Base-by-base conservation (phyloP, 2,888 invertebrate genomes). In the Drosophila mimetica region DNA sequence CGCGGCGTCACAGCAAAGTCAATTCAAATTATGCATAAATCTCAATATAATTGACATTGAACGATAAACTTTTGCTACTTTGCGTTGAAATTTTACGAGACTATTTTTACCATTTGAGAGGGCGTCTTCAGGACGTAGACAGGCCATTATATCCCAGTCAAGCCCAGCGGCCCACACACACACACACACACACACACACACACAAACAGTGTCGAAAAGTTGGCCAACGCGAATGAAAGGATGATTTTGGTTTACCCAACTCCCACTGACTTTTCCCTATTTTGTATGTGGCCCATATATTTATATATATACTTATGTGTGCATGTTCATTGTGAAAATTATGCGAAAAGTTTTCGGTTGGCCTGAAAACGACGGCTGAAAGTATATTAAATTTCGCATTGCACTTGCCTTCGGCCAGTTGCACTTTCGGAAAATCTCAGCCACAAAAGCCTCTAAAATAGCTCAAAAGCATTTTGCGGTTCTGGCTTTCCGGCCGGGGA, bases 11-110 rank as follows among this genome's bases (percentile, higher is more conserved):
- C 22, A 32, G 55, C 42, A 54, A 69, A 71, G 52, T 58, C 54
- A 55, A 53, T 54, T 70, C 75, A 55, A 84, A 84, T 82, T 86
- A 81, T 85, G 66, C 75, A 82, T 82, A 82, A 85, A 59, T 75
- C 71, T 60, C 44, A 47, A 64, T 64, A 51, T 58, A 66, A 63
- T 52, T 75, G 53, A 58, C 58, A 53, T 42, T 59, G 48, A 48
- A 60, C 59, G 69, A 14, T 51, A 70, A 86, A 80, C 53, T 86
- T 79, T 66, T 32, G n/a, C 37, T 51, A 44, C 55, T 47, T 65
- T 53, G 59, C 44, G 41, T 34, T 34, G 57, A 70, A 79, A 81
- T 76, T 76, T 71, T 58, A 54, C 54, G 22, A 22, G 53, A 30
- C 77, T 77, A 86, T 83, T 77, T 74, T 67, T 51, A 77, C 65